Evolutionary conservation across 2,797 vertebrate genomes (phyloP).

Genomic region (Psittacula echo): DNA sequence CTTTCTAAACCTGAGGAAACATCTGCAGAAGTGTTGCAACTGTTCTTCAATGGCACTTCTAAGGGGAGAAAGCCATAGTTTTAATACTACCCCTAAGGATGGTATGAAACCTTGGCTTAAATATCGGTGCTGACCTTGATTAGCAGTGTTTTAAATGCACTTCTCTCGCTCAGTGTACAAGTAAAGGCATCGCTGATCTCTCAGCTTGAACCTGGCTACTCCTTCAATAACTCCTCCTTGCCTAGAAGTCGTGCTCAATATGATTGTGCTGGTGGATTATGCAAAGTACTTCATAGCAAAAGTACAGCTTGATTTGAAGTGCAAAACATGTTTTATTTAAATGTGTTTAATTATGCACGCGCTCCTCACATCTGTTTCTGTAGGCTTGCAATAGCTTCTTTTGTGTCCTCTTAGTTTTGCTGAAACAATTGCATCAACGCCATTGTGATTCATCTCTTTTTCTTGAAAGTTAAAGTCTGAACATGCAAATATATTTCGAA

Average conservation of each 20-base stretch:
- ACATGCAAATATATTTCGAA: not conserved
- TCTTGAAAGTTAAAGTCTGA: constrained; percentile 2
- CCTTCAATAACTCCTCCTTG: not conserved
- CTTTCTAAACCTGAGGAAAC: not conserved
- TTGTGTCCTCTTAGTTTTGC: not conserved
- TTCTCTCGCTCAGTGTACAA: not conserved
- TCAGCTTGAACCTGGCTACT: not conserved
- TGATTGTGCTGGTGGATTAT: not conserved
- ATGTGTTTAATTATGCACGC: not conserved
- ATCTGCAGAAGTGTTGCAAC: not conserved
- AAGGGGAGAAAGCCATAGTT: not conserved
- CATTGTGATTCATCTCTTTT: not conserved
- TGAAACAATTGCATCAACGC: not conserved
- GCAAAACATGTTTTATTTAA: not conserved
- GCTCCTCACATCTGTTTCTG: not conserved
- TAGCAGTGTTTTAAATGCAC: not conserved
- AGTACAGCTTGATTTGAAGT: not conserved
- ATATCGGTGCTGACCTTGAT: not conserved
- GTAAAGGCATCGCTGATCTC: not conserved
- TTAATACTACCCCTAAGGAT: not conserved
- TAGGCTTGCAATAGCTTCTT: not conserved
- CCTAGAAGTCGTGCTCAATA: not conserved
- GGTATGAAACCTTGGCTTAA: not conserved
- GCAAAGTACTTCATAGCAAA: not conserved
- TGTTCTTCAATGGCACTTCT: not conserved